phyloP scores from a whole-genome alignment of 2,888 invertebrate genomes.

The Epinotia ramella region DNA sequence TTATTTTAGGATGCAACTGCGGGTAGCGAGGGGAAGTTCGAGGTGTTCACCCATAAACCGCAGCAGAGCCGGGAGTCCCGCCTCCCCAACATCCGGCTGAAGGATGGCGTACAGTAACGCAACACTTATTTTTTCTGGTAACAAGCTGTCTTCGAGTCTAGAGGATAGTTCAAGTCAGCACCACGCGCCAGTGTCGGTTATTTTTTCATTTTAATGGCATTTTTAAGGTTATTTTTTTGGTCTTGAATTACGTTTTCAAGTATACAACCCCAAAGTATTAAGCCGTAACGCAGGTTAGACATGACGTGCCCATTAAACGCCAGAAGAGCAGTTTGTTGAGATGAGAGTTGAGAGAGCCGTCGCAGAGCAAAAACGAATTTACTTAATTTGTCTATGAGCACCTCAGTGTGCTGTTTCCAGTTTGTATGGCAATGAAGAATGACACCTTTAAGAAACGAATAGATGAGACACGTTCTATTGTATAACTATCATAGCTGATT shows the following conservation, averaged over 20 bases:
- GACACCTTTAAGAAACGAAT: not conserved
- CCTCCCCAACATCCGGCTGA: not conserved
- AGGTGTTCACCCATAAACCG: not conserved
- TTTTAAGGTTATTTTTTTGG: too few relatives aligned
- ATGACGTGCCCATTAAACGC: too few relatives aligned
- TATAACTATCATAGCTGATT: not conserved
- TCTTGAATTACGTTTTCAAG: too few relatives aligned
- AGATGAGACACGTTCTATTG: not conserved
- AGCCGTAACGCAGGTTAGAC: too few relatives aligned
- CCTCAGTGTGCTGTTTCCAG: not conserved
- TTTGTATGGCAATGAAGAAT: not conserved
- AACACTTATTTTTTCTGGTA: too few relatives aligned
- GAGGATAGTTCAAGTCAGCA: too few relatives aligned
- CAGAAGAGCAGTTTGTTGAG: not conserved
- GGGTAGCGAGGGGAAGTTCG: not conserved
- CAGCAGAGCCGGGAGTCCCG: not conserved
- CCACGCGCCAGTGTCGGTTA: too few relatives aligned
- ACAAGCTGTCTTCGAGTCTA: too few relatives aligned
- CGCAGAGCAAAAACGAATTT: not conserved
- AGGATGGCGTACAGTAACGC: not conserved
- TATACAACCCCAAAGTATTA: too few relatives aligned
- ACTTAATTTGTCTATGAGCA: not conserved
- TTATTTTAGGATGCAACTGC: not conserved
- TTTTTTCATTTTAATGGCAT: too few relatives aligned
- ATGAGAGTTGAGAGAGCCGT: not conserved